These are phyloP conservation scores for Caenorhabditis afra DNA, from an alignment of 2,888 invertebrate genomes.

Conservation along the genomic window DNA sequence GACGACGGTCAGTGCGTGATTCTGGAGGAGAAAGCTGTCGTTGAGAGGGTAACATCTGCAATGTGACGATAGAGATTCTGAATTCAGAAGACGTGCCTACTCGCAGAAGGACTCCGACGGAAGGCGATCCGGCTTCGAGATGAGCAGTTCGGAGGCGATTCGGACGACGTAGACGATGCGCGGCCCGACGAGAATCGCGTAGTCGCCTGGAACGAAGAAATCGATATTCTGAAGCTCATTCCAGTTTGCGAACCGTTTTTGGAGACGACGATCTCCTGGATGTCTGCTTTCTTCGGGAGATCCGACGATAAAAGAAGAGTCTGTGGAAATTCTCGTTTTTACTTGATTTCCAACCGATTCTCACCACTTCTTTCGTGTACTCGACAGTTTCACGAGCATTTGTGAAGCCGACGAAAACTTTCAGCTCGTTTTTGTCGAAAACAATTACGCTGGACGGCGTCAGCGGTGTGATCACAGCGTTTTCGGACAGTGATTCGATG, in stretches of 20 bases:
- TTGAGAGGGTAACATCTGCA: constrained; percentile 49
- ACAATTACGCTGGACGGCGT: constrained; percentile 37
- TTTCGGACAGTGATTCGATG: constrained; percentile 23
- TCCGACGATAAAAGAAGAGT: constrained; percentile 27
- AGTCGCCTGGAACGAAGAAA: constrained; percentile 23
- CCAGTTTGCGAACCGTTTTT: constrained; percentile 21
- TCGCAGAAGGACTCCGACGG: constrained; percentile 42
- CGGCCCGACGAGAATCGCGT: constrained; percentile 22
- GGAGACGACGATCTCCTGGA: constrained; percentile 31
- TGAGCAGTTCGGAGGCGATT: constrained; percentile 42
- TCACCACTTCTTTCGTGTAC: constrained; percentile 51
- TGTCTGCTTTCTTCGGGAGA: constrained; percentile 20
- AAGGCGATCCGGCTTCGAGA: constrained; percentile 27
- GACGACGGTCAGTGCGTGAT: constrained; percentile 7
- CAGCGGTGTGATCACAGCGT: constrained; percentile 28
- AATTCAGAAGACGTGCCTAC: constrained; percentile 9
- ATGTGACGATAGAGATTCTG: no score
- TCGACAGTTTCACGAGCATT: constrained; percentile 30
- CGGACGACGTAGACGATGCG: constrained; percentile 25
- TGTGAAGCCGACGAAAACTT: constrained; percentile 36
- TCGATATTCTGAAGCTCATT: neutral
- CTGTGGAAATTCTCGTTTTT: constrained; percentile 5
- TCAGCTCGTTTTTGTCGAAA: constrained; percentile 40
- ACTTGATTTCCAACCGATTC: constrained; percentile 9
- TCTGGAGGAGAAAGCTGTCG: constrained; percentile 48